Evolutionary conservation across 2,113 vertebrate species (phyloP).

Genomic region (Ploceus nigricollis): DNA sequence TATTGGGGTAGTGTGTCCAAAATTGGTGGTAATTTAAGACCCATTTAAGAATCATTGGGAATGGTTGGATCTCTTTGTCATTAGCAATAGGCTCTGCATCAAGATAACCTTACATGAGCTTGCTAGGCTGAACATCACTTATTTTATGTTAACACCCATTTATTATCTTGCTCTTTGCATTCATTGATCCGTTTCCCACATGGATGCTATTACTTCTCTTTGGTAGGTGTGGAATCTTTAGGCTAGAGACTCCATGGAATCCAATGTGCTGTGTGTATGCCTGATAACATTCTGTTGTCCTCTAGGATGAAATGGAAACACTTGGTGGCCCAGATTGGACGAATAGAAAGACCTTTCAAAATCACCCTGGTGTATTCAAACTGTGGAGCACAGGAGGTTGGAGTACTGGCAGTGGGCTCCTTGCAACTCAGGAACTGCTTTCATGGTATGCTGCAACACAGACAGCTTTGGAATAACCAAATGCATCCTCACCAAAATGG

Average conservation of each 20-base stretch:
- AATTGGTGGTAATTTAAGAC: not conserved
- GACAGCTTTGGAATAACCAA: not conserved
- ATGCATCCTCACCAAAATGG: not conserved
- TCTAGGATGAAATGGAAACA: constrained; percentile 80
- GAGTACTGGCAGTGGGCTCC: constrained; percentile 77
- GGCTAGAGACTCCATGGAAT: not conserved
- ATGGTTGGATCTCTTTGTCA: not conserved
- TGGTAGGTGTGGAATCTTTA: not conserved
- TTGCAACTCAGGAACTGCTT: constrained; percentile 79
- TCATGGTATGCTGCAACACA: constrained; percentile 67
- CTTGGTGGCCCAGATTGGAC: constrained; percentile 73
- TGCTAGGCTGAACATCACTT: not conserved
- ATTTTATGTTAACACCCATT: not conserved
- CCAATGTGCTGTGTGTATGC: not conserved
- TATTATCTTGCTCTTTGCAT: not conserved
- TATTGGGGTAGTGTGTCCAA: accelerated
- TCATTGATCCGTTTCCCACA: not conserved
- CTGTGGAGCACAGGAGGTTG: constrained; percentile 62
- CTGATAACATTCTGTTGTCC: not conserved
- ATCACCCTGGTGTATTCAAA: constrained; percentile 80
- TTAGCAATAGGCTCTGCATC: not conserved
- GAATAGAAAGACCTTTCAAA: constrained; percentile 78
- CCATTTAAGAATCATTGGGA: not conserved
- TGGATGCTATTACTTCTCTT: not conserved
- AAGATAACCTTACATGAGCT: not conserved